These are phyloP conservation scores for Drosophila acutilabella DNA, from an alignment of 2,888 invertebrate species.

Conservation along the genomic window DNA sequence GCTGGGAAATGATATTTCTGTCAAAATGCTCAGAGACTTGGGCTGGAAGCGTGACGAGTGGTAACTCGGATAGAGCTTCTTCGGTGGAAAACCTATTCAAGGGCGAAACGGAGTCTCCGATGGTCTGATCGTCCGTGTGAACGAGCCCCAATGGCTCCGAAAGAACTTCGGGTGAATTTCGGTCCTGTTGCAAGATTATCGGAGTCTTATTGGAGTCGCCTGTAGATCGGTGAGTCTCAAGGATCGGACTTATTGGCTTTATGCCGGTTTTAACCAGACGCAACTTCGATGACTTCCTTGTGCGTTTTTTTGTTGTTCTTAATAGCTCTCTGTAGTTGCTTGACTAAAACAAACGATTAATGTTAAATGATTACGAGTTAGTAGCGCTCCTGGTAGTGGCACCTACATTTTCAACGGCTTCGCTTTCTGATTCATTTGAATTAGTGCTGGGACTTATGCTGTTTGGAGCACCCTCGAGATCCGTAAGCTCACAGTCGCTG, in stretches of 20 bases:
- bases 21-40: slow-evolving; percentile 6
- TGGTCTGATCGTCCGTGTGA: slow-evolving; percentile 3
- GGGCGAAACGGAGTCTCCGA: slow-evolving; percentile 6
- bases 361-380: neutral
- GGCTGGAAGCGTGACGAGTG: slow-evolving; percentile 3
- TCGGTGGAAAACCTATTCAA: neutral
- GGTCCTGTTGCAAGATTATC: slow-evolving; percentile 13
- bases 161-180: neutral
- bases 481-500: slow-evolving; percentile 37
- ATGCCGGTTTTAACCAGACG: slow-evolving; percentile 16
- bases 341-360: slow-evolving; percentile 22
- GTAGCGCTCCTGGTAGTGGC: neutral
- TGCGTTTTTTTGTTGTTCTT: slow-evolving; percentile 16
- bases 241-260: no score
- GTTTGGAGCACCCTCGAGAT: slow-evolving; percentile 33
- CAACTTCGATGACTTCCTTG: slow-evolving; percentile 18
- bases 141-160: neutral
- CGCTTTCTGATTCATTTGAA: slow-evolving; percentile 35
- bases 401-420: slow-evolving; percentile 32
- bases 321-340: slow-evolving; percentile 24
- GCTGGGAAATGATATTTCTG: slow-evolving; percentile 19
- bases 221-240: no score
- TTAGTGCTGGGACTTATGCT: slow-evolving; percentile 32
- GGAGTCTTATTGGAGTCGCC: neutral
- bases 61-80: slow-evolving; percentile 12